These are phyloP conservation scores for Caenorhabditis sinica DNA, from an alignment of 2,888 invertebrate genomes.

Conservation along the genomic window DNA sequence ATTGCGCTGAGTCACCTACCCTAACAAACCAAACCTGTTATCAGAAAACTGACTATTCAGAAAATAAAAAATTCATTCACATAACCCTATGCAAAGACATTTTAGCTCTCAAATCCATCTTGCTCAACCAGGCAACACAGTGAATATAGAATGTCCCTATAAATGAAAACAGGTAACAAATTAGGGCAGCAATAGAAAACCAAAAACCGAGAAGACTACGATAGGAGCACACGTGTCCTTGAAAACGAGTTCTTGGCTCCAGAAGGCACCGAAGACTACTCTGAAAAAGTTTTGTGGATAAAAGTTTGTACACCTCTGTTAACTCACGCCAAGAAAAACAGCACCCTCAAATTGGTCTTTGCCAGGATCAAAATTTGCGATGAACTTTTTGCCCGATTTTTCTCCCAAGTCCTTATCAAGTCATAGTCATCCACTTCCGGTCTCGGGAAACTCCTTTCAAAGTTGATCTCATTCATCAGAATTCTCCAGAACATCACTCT, in stretches of 20 bases:
- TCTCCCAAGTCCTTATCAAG: constrained; percentile 11
- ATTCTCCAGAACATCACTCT: constrained; percentile 27
- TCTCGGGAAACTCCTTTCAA: not conserved
- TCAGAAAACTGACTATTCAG: too few species aligned
- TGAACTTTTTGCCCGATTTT: not conserved
- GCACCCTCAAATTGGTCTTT: constrained; percentile 19
- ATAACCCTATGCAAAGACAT: not conserved
- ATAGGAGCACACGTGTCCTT: constrained; percentile 3
- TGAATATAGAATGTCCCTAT: constrained; percentile 17
- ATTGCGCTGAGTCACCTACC: too few species aligned
- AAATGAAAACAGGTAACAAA: constrained; percentile 15
- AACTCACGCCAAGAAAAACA: constrained; percentile 33
- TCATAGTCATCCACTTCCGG: not conserved
- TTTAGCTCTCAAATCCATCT: constrained; percentile 1
- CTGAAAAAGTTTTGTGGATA: not conserved
- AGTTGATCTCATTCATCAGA: not conserved
- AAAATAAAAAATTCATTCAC: not conserved
- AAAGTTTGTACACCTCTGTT: not conserved
- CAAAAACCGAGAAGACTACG: not conserved
- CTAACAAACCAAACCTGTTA: too few species aligned
- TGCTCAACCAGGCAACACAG: not conserved
- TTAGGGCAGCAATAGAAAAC: not conserved
- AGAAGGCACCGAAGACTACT: not conserved
- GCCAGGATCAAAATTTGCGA: constrained; percentile 1
- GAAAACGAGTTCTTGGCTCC: constrained; percentile 16